Evolutionary conservation across 2,797 vertebrate genomes (phyloP).

Genomic region (Melanotaenia parkinsoni): DNA sequence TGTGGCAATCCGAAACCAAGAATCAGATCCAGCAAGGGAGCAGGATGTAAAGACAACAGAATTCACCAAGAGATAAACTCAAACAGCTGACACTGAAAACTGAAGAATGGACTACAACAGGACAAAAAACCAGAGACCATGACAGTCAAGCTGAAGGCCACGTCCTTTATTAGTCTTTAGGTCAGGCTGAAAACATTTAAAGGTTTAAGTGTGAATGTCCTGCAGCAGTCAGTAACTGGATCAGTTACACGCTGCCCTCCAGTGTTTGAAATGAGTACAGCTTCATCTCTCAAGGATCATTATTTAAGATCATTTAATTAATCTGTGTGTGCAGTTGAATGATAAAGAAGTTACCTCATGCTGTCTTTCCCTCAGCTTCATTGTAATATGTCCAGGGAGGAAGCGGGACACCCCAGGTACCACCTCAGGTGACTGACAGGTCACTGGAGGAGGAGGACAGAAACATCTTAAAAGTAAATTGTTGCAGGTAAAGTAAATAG

Average conservation of each 20-base stretch:
- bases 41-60: too few relatives aligned
- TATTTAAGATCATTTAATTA: background rate
- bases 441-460: background rate
- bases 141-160: constrained; percentile 43
- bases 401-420: background rate
- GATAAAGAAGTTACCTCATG: too few relatives aligned
- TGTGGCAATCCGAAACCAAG: too few relatives aligned
- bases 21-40: too few relatives aligned
- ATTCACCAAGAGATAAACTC: too few relatives aligned
- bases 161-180: constrained; percentile 63
- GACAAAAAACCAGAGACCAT: too few relatives aligned
- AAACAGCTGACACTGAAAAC: background rate
- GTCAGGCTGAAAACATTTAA: background rate
- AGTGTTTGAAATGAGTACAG: constrained; percentile 3
- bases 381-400: background rate
- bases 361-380: background rate
- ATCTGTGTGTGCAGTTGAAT: background rate
- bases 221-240: background rate
- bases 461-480: background rate
- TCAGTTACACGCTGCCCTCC: constrained; percentile 51
- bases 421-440: background rate
- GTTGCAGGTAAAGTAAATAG: too few relatives aligned
- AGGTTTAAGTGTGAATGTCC: background rate
- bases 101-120: background rate
- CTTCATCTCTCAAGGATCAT: background rate